Base-by-base conservation (phyloP, 2,888 invertebrate species). In the Mimumesa dahlbomi region DNA sequence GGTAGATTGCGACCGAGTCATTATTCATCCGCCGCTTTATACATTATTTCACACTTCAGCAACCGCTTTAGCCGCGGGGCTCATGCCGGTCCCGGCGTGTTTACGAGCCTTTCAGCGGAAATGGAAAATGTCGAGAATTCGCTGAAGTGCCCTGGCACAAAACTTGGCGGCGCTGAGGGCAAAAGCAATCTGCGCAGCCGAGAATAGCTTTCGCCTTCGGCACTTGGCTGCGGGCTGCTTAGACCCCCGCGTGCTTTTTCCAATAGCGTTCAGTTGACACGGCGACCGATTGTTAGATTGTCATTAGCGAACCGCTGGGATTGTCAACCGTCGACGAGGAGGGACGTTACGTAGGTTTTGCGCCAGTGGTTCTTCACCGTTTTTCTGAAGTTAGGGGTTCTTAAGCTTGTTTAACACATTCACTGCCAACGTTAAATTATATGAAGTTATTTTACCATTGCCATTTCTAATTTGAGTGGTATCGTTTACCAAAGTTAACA, bases 91-190 rank as follows among this genome's bases (percentile, higher is more conserved):
- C 48, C 45, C 61, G 48, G 53, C 50, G 14, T 67, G 74, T 77
- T 71, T 77, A 71, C 74, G 65, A 77, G 46, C 57, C 50, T 61
- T 67, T 67, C 42, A 43, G 9, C 69, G 72, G 67, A 80, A 77
- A 75, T 75, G 80, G 75, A 75, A 79, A 77, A 79, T 77, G 75
- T 68, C 63, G 75, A 52, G 73, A 73, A 75, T 75, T 75, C 71
- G 63, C 54, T 49, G 48, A 61, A 77, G 68, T 63, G 50, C 52
- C 77, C 50, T 22, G 59, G 53, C 49, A 53, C 58, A 69, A 76
- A 76, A 72, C 66, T 68, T 50, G 31, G 38, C 42, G 38, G 9
- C 50, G 49, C 46, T 49, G 46, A 56, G 53, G 57, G 77, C 56
- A 64, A 75, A 79, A 75, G 71, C 75, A 73, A 76, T 76, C 63